Percentiles rank a stretch among this genome's conserved stretches.
Evolutionary conservation across 2,113 vertebrate genomes (phyloP).

Genomic region (Sinocyclocheilus anophthalmus): DNA sequence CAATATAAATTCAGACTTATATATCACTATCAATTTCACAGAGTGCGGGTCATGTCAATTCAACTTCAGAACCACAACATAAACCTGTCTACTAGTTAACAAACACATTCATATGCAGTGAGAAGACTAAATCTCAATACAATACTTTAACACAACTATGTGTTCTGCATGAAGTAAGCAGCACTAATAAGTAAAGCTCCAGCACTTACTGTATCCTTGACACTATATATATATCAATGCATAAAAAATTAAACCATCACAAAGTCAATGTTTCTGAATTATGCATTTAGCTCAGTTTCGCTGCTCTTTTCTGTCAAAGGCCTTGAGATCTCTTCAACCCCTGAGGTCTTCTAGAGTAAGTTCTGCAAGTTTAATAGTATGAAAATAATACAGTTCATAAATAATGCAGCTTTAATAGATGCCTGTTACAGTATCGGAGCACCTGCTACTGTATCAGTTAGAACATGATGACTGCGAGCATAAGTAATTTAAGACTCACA

Average conservation of each 20-base stretch:
- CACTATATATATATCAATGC: not conserved
- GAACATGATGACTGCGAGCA: conserved; percentile 55
- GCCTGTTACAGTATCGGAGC: conserved; percentile 52
- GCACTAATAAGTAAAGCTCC: not conserved
- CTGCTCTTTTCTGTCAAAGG: conserved; percentile 59
- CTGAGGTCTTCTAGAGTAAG: conserved; percentile 43
- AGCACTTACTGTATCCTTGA: not conserved
- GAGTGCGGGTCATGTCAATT: not conserved
- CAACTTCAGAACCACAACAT: not conserved
- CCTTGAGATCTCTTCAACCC: conserved; percentile 59
- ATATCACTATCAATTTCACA: conserved; percentile 46
- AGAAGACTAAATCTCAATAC: not conserved
- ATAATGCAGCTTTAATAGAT: conserved; percentile 70
- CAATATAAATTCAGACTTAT: conserved; percentile 28
- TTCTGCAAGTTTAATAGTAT: conserved; percentile 45
- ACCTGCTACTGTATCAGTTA: conserved; percentile 56
- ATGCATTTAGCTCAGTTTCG: not conserved
- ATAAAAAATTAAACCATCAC: not conserved
- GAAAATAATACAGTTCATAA: conserved; percentile 64
- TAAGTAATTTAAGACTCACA: conserved; percentile 35
- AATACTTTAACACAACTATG: not conserved
- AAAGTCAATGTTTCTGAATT: not conserved
- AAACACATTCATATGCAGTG: not conserved
- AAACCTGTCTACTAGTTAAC: not conserved
- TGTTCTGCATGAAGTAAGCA: not conserved